phyloP scores from a whole-genome alignment of 37 sponge, comb jelly and placozoan species.

The Oscarella lobularis region DNA sequence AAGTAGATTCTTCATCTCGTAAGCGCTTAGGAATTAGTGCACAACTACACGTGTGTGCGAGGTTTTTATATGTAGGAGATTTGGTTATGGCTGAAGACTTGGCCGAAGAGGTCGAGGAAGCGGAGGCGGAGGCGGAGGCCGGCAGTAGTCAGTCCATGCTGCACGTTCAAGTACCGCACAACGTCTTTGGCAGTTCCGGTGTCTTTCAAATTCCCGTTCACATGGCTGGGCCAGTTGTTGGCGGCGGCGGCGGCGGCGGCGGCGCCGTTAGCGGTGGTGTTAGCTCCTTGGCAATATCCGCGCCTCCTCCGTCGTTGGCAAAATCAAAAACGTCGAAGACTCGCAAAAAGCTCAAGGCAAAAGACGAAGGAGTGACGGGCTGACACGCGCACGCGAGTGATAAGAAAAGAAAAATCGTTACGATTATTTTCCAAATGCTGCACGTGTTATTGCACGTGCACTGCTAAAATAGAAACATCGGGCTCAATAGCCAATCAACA shows the following conservation, averaged over 20 bases:
- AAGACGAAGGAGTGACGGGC: neutral
- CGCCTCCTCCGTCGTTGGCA: neutral
- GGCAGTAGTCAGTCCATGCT: neutral
- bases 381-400: no score
- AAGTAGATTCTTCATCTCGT: conserved; percentile 57
- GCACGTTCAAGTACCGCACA: neutral
- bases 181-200: no score
- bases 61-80: neutral
- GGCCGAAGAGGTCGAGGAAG: neutral
- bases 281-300: no score
- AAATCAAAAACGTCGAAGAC: neutral
- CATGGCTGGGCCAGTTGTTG: neutral
- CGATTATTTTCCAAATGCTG: no score
- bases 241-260: no score
- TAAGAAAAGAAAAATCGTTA: no score
- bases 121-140: neutral
- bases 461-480: no score
- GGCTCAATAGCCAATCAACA: no score
- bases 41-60: neutral
- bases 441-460: no score
- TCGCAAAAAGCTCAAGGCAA: neutral
- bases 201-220: neutral
- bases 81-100: neutral
- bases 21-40: neutral
- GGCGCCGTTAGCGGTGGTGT: no score